Evolutionary conservation across 2,113 vertebrate species (phyloP).

Genomic region (Zootoca vivipara): DNA sequence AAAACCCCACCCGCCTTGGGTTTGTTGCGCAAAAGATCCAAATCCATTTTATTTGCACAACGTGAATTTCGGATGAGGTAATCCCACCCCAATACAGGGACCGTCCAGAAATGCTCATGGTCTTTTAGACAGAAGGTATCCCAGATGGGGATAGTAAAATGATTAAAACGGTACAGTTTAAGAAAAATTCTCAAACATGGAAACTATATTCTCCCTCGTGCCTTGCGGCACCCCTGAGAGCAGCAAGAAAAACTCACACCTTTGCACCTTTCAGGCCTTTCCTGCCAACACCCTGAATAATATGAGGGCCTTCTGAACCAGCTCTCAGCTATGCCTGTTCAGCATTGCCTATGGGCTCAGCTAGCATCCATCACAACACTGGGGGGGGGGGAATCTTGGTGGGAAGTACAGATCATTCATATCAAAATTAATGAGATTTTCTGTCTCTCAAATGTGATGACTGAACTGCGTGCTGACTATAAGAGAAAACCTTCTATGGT

Average conservation of each 20-base stretch:
- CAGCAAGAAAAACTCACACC: background rate
- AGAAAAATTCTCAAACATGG: conserved; percentile 36
- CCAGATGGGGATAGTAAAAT: conserved; percentile 55
- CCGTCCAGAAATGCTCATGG: too few species aligned
- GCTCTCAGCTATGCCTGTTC: background rate
- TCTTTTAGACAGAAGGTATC: conserved; percentile 5
- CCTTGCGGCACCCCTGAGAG: conserved; percentile 1
- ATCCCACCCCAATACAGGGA: too few species aligned
- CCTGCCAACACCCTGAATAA: conserved; percentile 14
- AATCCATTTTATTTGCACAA: too few species aligned
- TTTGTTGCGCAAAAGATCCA: too few species aligned
- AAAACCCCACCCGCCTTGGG: too few species aligned
- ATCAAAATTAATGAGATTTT: conserved; percentile 72
- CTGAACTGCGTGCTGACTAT: conserved; percentile 63
- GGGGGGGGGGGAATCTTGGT: conserved; percentile 45
- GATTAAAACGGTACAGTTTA: conserved; percentile 52
- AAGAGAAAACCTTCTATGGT: conserved; percentile 38
- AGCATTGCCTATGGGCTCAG: conserved; percentile 23
- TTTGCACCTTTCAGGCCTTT: conserved; percentile 36
- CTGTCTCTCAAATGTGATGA: conserved; percentile 44
- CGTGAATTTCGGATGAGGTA: too few species aligned
- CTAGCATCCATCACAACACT: conserved; percentile 47
- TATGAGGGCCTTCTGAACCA: background rate
- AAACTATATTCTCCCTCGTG: conserved; percentile 12
- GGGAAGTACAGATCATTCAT: conserved; percentile 65